Evolutionary conservation across 1,140 invertebrate species (phyloP), one percentile per base, ranked within the genome.

Genomic region (Hyphantria cunea): DNA sequence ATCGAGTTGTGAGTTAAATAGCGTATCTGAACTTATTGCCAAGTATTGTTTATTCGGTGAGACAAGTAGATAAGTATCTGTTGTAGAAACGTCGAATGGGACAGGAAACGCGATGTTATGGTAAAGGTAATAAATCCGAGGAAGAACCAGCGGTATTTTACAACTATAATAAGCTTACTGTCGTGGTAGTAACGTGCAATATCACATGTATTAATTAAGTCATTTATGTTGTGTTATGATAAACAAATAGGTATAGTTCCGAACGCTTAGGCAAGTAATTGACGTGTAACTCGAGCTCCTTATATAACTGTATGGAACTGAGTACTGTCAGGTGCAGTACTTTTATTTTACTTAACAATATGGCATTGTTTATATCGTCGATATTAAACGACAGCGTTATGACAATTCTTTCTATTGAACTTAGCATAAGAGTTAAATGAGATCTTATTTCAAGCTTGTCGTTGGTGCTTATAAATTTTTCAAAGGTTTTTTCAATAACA

Each of bases 251-350:
- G 14, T 12, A n/a, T n/a, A 50, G 33, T 17, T 59, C 56, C 12
- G 4, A 47, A 31, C 50, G 33, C 41, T 39, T 39, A 49, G 56
- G 56, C 25, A 59, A 17, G n/a, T n/a, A n/a, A n/a, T n/a, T n/a
- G n/a, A n/a, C n/a, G n/a, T n/a, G n/a, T n/a, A 13, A 11, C 8
- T 60, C 32, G 7, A 60, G 34, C 33, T 62, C 59, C 1, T 33
- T 41, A 12, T 12, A 62, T 6, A 62, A 41, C n/a, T 62, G 50
- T 45, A 44, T 12, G 3, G 59, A 49, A 45, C 39, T 33, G 10
- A 62, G 59, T 62, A 62, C 59, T 34, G 59, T 52, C 12, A 25
- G 59, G 34, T 52, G 59, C 17, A 62, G 41, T 44, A 60, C 25
- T 34, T 60, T 60, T 32, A 62, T 12, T 17, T 51, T 51, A 17